Conservation (phyloP, 2,888 invertebrate genomes). For the Synanthedon tipuliformis region DNA sequence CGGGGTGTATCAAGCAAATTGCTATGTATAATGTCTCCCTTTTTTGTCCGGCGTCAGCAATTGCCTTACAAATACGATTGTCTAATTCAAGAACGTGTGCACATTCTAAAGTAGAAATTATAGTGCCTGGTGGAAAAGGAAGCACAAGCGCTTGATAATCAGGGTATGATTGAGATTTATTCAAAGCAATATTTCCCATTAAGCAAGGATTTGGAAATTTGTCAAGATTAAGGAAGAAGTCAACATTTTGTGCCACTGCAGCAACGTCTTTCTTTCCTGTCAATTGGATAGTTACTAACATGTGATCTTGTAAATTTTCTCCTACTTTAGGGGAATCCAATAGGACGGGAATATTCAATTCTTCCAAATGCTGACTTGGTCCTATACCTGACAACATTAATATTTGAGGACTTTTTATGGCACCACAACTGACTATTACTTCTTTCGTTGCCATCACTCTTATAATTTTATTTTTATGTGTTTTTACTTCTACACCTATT, state of each 20-base stretch:
- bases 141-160: slow-evolving; percentile 30
- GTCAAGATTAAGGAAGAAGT: slow-evolving; percentile 17
- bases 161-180: slow-evolving; percentile 27
- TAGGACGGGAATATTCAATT: slow-evolving; percentile 20
- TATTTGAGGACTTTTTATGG: slow-evolving; percentile 33
- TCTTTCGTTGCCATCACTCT: slow-evolving; percentile 15
- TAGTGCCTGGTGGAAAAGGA: slow-evolving; percentile 16
- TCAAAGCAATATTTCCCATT: slow-evolving; percentile 27
- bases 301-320: slow-evolving; percentile 35
- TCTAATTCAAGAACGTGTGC: slow-evolving; percentile 19
- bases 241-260: slow-evolving; percentile 16
- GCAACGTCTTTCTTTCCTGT: slow-evolving; percentile 12
- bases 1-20: slow-evolving; percentile 21
- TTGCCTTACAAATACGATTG: slow-evolving; percentile 18
- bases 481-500: slow-evolving; percentile 17
- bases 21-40: slow-evolving; percentile 15
- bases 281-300: slow-evolving; percentile 15
- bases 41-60: slow-evolving; percentile 14
- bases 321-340: slow-evolving; percentile 31
- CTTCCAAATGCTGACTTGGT: slow-evolving; percentile 25
- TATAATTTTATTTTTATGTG: too few species aligned
- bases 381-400: slow-evolving; percentile 45
- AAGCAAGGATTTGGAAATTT: slow-evolving; percentile 24
- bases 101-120: slow-evolving; percentile 19
- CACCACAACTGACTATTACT: slow-evolving; percentile 33